Percentiles rank a stretch among this genome's conserved stretches.
Conservation (phyloP, 2,797 vertebrate genomes). For the Furcifer pardalis region DNA sequence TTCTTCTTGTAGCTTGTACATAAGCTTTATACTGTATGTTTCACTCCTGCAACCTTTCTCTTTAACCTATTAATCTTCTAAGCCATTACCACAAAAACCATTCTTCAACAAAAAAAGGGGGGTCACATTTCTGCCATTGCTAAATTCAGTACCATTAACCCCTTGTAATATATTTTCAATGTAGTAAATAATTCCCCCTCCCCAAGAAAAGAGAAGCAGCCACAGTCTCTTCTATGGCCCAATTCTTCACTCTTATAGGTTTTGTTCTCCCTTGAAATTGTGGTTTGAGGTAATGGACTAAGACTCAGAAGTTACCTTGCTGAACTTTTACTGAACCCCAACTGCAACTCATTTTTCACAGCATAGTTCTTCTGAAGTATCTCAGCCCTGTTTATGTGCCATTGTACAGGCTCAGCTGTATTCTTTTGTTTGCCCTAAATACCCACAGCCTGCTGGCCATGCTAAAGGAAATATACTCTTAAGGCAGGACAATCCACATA, state of each 20-base stretch:
- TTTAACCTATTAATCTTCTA: conserved; percentile 1
- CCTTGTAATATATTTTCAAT: not conserved
- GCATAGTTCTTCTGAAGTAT: not conserved
- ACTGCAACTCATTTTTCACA: not conserved
- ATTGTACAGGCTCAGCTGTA: not conserved
- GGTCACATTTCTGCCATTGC: not conserved
- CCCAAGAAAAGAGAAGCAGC: not conserved
- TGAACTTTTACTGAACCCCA: not conserved
- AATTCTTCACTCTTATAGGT: not conserved
- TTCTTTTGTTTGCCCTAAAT: conserved; percentile 3
- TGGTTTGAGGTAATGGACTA: not conserved
- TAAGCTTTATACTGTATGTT: not conserved
- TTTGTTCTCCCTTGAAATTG: not conserved
- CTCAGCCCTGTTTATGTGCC: not conserved
- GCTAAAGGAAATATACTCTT: not conserved
- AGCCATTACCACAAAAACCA: not conserved
- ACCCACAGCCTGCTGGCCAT: not conserved
- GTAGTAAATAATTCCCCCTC: not conserved
- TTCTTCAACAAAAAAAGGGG: fast-evolving
- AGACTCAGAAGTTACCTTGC: not conserved
- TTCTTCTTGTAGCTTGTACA: too few relatives aligned
- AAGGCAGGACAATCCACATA: not conserved
- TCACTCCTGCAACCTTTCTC: not conserved
- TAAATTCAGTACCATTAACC: not conserved
- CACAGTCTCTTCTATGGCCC: not conserved